Base-by-base conservation (phyloP, 2,113 vertebrate genomes). In the Telmatochromis brichardi region DNA sequence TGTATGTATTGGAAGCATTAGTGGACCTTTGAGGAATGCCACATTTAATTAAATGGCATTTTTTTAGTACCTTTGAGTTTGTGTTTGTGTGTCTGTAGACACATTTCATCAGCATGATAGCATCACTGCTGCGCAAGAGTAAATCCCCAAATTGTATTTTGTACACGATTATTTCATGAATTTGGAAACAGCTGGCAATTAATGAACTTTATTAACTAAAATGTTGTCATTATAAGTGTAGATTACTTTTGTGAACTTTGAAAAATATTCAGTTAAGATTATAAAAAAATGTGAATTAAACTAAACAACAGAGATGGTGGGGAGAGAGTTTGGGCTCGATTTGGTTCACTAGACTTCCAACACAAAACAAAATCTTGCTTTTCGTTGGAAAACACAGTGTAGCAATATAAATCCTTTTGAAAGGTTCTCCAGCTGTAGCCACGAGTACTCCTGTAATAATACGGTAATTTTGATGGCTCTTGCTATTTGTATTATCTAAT, bases 361-460 rank as follows among this genome's bases (percentile, higher is more conserved):
- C 23, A 76, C 71, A 50, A 78, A 50, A 31, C 42, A 50, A 50
- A 78, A 3, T 78, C 26, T 19, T 12, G 42, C 26, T 28, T 26
- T 11, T n/a, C 0, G 1, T 31, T 50, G 0, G 42, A 50, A 78
- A 78, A 50, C 23, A 78, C 1, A 31, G 28, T 78, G 1, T 5
- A 50, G 71, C 15, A 78, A 8, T 31, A 31, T 50, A 50, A 76
- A 50, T 76, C 71, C 9, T 76, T 47, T 28, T 76, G 14, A 31
- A 78, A 50, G 10, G 45, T 50, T 47, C 15, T 19, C 42, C 42
- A 78, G 23, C 71, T 50, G 23, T 31, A 31, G 23, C 42, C 23
- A 78, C 0, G 3, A 19, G 71, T 47, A 26, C 71, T 50, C 23
- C 15, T 76, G 6, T 76, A 47, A 42, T 76, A 76, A 28, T 26